Base-by-base conservation (phyloP, 2,113 vertebrate species). In the Turdus rufiventris region DNA sequence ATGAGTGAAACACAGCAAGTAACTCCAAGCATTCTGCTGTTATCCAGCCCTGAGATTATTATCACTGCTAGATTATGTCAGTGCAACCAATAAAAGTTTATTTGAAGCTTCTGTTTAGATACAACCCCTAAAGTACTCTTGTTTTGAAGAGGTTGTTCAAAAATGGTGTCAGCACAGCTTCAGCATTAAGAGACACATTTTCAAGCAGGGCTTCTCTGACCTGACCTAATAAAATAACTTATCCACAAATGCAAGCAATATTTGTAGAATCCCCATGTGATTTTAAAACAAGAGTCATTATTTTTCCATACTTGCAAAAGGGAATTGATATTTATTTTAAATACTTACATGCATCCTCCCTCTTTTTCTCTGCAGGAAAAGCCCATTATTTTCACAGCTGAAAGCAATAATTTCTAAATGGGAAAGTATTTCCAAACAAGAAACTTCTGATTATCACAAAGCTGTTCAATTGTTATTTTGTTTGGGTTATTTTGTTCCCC, bases 351-450 rank as follows among this genome's bases (percentile, higher is more conserved):
- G 36, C 45, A 85, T 85, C 68, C 43, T 89, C 57, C 47, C 61
- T 82, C 68, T 78, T 95, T 93, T 90, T 85, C 87, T 88, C 93
- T 93, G 66, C 56, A 63, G 72, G 92, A 95, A 97, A 93, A 96
- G 80, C 14, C 67, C 13, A 3, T 74, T 97, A 97, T 97, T 98
- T 97, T 96, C 89, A 96, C 97, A 97, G 97, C 97, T 97, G 96
- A 97, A 96, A 96, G 92, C 89, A 97, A 86, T 97, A 97, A 97
- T 85, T 97, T 88, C 62, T 93, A 88, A 96, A 91, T 56, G 23
- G 61, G 43, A 95, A 96, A 95, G 74, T 36, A 94, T 85, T 97
- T 95, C 94, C 89, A 94, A 97, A 94, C 86, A 50, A 95, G 62
- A 97, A 96, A 47, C 68, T 93, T 95, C 67, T 85, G 90, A 96